phyloP scores from a whole-genome alignment of 2,113 vertebrate genomes.

The Halichoerus grypus region DNA sequence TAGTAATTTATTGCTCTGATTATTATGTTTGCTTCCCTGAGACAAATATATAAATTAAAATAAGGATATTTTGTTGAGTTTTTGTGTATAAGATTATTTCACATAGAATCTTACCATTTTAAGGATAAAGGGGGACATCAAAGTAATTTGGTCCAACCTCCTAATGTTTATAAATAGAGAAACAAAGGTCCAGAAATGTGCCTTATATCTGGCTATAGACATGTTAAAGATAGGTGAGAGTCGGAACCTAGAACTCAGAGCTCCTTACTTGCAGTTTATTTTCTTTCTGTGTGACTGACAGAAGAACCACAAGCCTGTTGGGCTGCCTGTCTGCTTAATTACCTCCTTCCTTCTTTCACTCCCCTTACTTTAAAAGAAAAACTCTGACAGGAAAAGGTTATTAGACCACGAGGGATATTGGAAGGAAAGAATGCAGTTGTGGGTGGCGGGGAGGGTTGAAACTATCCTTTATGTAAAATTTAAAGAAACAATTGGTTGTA shows the following conservation, averaged over 20 bases:
- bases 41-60: not conserved
- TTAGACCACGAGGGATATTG: not conserved
- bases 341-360: not conserved
- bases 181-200: not conserved
- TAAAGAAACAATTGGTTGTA: not conserved
- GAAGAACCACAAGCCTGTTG: not conserved
- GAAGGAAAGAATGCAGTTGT: not conserved
- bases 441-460: not conserved
- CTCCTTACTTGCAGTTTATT: not conserved
- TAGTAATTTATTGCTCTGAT: not conserved
- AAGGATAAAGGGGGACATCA: not conserved
- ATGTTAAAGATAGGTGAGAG: not conserved
- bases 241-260: not conserved
- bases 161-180: not conserved
- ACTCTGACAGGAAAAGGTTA: not conserved
- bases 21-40: slow-evolving; percentile 22
- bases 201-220: not conserved
- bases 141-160: not conserved
- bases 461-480: not conserved
- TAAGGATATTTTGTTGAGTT: not conserved
- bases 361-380: not conserved
- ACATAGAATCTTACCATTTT: not conserved
- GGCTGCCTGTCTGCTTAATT: not conserved
- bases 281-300: not conserved
- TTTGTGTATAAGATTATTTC: not conserved